phyloP scores from a whole-genome alignment of 2,888 invertebrate genomes.

The Drosophila antonietae region DNA sequence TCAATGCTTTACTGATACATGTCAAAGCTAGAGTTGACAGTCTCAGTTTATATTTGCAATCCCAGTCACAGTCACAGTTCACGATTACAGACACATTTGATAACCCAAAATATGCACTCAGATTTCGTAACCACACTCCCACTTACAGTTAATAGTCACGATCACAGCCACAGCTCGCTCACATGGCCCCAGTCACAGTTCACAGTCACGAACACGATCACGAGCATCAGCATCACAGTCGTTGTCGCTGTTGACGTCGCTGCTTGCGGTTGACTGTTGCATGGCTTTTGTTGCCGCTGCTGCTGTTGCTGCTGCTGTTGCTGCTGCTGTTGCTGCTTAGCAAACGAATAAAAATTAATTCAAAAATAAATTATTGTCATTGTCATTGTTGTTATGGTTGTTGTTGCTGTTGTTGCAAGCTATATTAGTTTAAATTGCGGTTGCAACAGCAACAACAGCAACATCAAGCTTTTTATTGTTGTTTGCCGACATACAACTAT shows the following conservation, averaged over 20 bases:
- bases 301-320: constrained; percentile 19
- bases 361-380: constrained; percentile 79
- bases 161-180: not conserved
- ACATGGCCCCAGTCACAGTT: not conserved
- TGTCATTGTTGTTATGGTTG: constrained; percentile 61
- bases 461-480: constrained; percentile 59
- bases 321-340: constrained; percentile 54
- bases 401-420: constrained; percentile 56
- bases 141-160: not conserved
- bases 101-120: no score
- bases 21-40: no score
- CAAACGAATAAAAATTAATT: constrained; percentile 77
- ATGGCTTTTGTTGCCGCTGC: constrained; percentile 39
- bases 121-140: not conserved
- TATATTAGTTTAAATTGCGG: constrained; percentile 80
- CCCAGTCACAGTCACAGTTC: not conserved
- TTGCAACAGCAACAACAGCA: constrained; percentile 52
- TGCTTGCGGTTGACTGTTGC: constrained; percentile 50
- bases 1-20: constrained; percentile 21
- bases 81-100: not conserved
- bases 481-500: constrained; percentile 64
- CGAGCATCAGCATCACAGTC: not conserved
- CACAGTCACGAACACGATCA: no score
- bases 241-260: not conserved
- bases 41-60: not conserved